Conservation (phyloP, 2,113 vertebrate species). For the Poecile atricapillus region DNA sequence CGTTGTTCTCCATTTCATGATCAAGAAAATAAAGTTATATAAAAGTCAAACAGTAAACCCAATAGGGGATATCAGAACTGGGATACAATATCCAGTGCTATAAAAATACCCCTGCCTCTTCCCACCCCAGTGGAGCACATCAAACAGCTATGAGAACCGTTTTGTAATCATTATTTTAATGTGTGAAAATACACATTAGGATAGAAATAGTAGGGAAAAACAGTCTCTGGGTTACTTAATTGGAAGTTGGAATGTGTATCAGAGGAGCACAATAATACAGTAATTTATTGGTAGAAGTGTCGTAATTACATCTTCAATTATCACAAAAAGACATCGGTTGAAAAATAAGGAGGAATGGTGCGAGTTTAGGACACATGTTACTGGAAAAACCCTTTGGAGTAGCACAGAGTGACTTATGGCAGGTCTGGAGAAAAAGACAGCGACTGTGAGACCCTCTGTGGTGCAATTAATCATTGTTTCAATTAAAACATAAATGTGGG, state of each 20-base stretch:
- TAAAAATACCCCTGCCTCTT: background rate
- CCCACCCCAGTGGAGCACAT: background rate
- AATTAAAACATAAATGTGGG: background rate
- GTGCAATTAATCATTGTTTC: background rate
- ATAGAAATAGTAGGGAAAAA: background rate
- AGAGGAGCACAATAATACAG: background rate
- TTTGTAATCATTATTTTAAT: background rate
- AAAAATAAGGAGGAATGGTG: background rate
- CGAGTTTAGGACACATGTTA: background rate
- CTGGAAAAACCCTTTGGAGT: background rate
- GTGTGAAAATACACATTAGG: background rate
- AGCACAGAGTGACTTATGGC: background rate
- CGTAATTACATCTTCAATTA: background rate
- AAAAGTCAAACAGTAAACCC: background rate
- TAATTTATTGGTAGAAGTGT: background rate
- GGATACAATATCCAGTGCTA: background rate
- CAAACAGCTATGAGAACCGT: background rate
- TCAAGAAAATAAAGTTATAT: background rate
- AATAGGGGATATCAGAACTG: background rate
- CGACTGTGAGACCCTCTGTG: fast-evolving
- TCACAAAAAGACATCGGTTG: fast-evolving
- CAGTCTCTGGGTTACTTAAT: background rate
- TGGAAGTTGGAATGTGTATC: background rate
- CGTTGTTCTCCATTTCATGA: background rate
- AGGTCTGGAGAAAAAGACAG: background rate